Evolutionary conservation across 2,888 invertebrate species (phyloP).

Genomic region (Stenichneumon culpator): DNA sequence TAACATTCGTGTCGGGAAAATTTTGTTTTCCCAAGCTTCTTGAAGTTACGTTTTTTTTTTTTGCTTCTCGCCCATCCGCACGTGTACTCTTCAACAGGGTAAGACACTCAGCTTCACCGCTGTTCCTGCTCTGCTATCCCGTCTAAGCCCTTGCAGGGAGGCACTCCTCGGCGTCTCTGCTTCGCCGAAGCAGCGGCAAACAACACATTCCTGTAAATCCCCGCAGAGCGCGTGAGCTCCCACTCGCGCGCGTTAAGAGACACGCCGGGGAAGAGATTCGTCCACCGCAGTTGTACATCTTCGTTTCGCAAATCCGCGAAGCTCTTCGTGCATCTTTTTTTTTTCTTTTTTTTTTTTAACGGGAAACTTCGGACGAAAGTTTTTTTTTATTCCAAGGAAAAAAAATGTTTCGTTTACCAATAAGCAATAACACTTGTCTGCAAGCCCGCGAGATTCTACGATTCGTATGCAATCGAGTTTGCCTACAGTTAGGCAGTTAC

Average conservation of each 20-base stretch:
- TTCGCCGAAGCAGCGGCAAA: constrained; percentile 30
- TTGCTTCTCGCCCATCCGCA: constrained; percentile 34
- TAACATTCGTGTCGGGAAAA: not conserved
- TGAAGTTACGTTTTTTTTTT: not conserved
- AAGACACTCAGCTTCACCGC: constrained; percentile 56
- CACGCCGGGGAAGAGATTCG: constrained; percentile 27
- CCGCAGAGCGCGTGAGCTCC: constrained; percentile 45
- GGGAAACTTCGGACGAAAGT: not conserved
- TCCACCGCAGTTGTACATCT: constrained; percentile 53
- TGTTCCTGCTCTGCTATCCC: constrained; percentile 40
- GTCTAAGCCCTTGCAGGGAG: constrained; percentile 61
- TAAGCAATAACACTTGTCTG: not conserved
- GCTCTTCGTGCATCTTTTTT: constrained; percentile 19
- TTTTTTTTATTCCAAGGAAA: not conserved
- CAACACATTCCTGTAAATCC: constrained; percentile 47
- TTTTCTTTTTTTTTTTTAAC: not conserved
- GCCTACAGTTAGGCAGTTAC: not conserved
- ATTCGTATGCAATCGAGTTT: not conserved
- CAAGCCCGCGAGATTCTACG: not conserved
- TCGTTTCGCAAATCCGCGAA: constrained; percentile 56
- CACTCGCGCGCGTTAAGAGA: constrained; percentile 30
- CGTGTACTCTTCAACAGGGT: constrained; percentile 57
- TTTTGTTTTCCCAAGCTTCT: constrained; percentile 45
- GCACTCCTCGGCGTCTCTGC: constrained; percentile 44
- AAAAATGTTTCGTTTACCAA: not conserved